Base-by-base conservation (phyloP, 2,113 vertebrate species). In the Centropristis striata region DNA sequence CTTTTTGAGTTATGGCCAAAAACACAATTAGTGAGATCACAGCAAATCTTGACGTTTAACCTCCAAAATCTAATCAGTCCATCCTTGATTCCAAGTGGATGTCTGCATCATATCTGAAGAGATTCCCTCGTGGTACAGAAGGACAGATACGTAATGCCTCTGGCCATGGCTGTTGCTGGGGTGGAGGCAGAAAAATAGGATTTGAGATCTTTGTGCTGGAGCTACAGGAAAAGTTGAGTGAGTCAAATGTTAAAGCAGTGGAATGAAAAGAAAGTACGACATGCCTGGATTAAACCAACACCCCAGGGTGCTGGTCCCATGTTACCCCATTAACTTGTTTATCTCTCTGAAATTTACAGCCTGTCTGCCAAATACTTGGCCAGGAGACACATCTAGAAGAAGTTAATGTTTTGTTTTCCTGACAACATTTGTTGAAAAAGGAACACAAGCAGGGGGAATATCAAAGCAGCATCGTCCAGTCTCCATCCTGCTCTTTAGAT, bases 321-420 rank as follows among this genome's bases (percentile, higher is more conserved):
- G 78, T 75, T 75, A 67, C 32, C 65, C 61, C 61, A 75, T 80
- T 85, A 81, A 71, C 71, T 85, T 85, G 70, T 79, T 86, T 87
- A 81, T 74, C 36, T 72, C 27, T 51, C 63, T 32, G 20, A 80
- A 53, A 69, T 81, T 46, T 75, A 42, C 53, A 71, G 50, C 50
- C 67, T 25, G 53, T 32, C 61, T 72, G 71, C 15, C 49, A 27
- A 77, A 74, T 20, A 41, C 51, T 25, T 74, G 58, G 59, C 51
- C 36, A n/a, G n/a, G 51, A 75, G 66, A 71, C 51, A 70, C 79
- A 46, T 74, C 15, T 2, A 0, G 49, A 50, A 20, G 57, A 57
- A 21, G 12, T 10, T n/a, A 64, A 41, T 46, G 15, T 61, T 49
- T 65, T 41, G 18, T 69, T 73, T 83, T 32, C 20, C 27, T 16